A percentile compares a stretch with the other conserved stretches of the same genome.
These are phyloP conservation scores for Volucella inflata DNA, from an alignment of 2,888 invertebrate species.

Conservation along the genomic window DNA sequence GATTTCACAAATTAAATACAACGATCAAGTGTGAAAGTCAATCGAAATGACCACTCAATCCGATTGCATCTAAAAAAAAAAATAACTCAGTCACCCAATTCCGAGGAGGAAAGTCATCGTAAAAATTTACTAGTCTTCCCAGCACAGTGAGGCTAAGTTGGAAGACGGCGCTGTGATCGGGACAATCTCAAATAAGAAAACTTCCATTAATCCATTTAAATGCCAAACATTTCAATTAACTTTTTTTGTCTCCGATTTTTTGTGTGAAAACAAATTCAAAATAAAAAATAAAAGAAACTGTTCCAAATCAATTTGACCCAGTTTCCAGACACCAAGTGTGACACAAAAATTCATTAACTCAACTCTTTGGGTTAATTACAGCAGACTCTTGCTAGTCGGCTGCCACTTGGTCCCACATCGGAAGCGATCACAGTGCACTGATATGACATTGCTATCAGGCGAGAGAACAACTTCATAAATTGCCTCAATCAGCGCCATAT, in stretches of 20 bases:
- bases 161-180: neutral
- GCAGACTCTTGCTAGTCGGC: slow-evolving; percentile 8
- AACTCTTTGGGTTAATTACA: slow-evolving; percentile 65
- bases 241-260: slow-evolving; percentile 31
- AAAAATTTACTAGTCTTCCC: slow-evolving; percentile 22
- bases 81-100: neutral
- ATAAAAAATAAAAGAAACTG: slow-evolving; percentile 31
- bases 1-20: neutral
- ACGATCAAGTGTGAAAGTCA: slow-evolving; percentile 35
- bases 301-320: slow-evolving; percentile 69
- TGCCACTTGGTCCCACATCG: slow-evolving; percentile 36
- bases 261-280: neutral
- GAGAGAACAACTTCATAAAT: slow-evolving; percentile 34
- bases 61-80: slow-evolving; percentile 1
- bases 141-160: neutral
- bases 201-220: slow-evolving; percentile 44
- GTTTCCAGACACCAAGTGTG: slow-evolving; percentile 36
- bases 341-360: slow-evolving; percentile 61
- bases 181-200: slow-evolving; percentile 25
- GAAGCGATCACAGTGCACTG: slow-evolving; percentile 63
- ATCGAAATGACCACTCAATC: slow-evolving; percentile 13
- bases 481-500: slow-evolving; percentile 7
- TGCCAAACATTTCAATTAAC: slow-evolving; percentile 41
- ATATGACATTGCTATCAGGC: slow-evolving; percentile 45
- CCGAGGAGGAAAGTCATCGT: neutral